These are phyloP conservation scores for Dasysyrphus albostriatus DNA, from an alignment of 2,888 invertebrate genomes.

Conservation along the genomic window DNA sequence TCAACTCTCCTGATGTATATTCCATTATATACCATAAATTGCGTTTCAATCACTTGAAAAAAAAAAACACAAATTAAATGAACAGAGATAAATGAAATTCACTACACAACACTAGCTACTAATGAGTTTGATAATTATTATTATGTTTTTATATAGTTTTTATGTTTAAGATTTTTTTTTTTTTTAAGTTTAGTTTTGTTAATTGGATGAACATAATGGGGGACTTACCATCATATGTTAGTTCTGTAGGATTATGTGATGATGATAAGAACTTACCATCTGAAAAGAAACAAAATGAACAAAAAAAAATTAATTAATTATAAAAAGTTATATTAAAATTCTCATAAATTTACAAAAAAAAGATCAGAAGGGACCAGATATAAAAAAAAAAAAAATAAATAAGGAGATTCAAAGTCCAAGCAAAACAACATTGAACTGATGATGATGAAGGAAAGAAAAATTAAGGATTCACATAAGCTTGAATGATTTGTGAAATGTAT, in stretches of 20 bases:
- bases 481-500: constrained; percentile 73
- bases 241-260: constrained; percentile 84
- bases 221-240: constrained; percentile 84
- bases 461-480: constrained; percentile 57
- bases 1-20: constrained; percentile 64
- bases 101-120: constrained; percentile 59
- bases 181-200: constrained; percentile 56
- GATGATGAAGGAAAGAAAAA: constrained; percentile 17
- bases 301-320: constrained; percentile 78
- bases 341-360: not conserved
- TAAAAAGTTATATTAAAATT: constrained; percentile 75
- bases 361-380: constrained; percentile 35
- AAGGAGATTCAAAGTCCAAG: not conserved
- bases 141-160: constrained; percentile 31
- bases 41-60: constrained; percentile 49
- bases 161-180: constrained; percentile 37
- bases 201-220: constrained; percentile 76
- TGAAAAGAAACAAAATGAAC: constrained; percentile 80
- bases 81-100: constrained; percentile 66
- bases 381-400: not conserved
- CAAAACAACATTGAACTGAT: not conserved
- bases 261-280: constrained; percentile 84
- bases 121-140: constrained; percentile 59
- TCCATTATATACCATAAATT: constrained; percentile 47
- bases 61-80: constrained; percentile 32